Evolutionary conservation across 2,113 vertebrate species (phyloP).

Genomic region (Microtus ochrogaster): DNA sequence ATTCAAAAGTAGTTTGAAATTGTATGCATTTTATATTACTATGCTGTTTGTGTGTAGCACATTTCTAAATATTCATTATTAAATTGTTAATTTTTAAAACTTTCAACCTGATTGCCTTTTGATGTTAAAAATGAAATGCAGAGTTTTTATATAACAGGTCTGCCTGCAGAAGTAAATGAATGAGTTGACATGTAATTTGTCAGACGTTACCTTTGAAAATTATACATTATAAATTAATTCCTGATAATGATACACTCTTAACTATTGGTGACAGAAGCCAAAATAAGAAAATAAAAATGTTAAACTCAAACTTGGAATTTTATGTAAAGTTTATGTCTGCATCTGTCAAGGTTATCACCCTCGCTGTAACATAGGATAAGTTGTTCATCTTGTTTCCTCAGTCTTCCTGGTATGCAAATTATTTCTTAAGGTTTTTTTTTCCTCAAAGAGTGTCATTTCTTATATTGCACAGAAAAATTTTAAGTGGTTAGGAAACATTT

Average conservation of each 20-base stretch:
- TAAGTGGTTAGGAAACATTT: not conserved
- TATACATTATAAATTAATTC: not conserved
- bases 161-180: not conserved
- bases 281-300: slow-evolving; percentile 32
- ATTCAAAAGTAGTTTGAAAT: slow-evolving; percentile 63
- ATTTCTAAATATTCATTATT: slow-evolving; percentile 78
- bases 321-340: not conserved
- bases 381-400: not conserved
- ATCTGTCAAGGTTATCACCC: not conserved
- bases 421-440: not conserved
- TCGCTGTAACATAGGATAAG: not conserved
- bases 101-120: slow-evolving; percentile 66
- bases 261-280: slow-evolving; percentile 27
- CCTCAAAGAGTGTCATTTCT: not conserved
- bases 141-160: slow-evolving; percentile 4
- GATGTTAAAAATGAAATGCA: slow-evolving; percentile 64
- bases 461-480: not conserved
- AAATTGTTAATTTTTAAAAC: slow-evolving; percentile 76
- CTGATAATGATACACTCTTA: not conserved
- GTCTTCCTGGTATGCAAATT: not conserved
- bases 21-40: slow-evolving; percentile 71
- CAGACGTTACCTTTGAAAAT: slow-evolving; percentile 7
- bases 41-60: slow-evolving; percentile 54
- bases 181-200: slow-evolving; percentile 16
- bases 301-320: not conserved